These are phyloP conservation scores for Pipa parva DNA, from an alignment of 2,113 vertebrate genomes.

Conservation along the genomic window DNA sequence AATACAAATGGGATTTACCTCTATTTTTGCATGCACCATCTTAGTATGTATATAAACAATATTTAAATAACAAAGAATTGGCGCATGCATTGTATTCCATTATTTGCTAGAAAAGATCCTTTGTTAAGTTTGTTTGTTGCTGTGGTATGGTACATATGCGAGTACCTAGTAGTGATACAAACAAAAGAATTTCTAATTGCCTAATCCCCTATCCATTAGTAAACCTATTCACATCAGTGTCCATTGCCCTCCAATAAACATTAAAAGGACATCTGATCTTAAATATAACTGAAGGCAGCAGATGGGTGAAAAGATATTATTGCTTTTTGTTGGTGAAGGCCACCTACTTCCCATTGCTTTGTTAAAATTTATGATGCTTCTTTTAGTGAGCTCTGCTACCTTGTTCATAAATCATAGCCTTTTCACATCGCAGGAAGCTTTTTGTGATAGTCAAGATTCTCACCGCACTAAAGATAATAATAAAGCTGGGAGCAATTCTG, in stretches of 20 bases:
- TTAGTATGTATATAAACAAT: no score
- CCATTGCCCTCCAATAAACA: neutral
- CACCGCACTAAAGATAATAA: neutral
- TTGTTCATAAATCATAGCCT: conserved; percentile 18
- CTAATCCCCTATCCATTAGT: neutral
- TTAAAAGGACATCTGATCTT: neutral
- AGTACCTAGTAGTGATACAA: neutral
- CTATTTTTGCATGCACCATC: no score
- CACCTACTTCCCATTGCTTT: conserved; percentile 4
- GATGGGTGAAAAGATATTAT: conserved; percentile 11
- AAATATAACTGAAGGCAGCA: conserved; percentile 19
- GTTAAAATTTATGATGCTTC: conserved; percentile 26
- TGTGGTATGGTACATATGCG: neutral
- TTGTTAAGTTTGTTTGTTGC: no score
- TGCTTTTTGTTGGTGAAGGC: conserved; percentile 1
- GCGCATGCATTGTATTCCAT: no score
- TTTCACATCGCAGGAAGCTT: neutral
- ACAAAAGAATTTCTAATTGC: neutral
- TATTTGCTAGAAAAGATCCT: no score
- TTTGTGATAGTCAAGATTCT: neutral
- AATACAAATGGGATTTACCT: no score
- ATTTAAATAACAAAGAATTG: no score
- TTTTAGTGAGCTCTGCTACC: conserved; percentile 17
- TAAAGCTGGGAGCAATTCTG: neutral
- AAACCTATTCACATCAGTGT: no score